phyloP scores from a whole-genome alignment of 1,140 invertebrate genomes.

The Micrasema minimum region DNA sequence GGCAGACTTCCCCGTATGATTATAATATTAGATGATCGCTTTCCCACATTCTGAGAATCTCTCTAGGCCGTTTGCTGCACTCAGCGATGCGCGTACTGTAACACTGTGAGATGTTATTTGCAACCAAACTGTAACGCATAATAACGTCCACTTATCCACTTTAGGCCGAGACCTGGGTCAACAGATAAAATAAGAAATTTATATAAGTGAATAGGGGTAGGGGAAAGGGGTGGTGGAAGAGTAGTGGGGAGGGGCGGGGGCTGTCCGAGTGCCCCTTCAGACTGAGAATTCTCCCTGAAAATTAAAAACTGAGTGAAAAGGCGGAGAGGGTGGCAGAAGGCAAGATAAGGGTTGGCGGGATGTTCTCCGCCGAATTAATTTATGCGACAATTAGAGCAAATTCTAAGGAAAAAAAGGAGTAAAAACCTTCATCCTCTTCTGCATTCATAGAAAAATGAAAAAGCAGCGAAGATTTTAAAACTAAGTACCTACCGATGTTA shows the following conservation, averaged over 20 bases:
- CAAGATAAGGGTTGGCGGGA: constrained; percentile 45
- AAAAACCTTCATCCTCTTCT: constrained; percentile 32
- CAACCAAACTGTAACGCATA: too few relatives aligned
- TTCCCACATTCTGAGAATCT: constrained; percentile 27
- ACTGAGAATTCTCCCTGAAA: constrained; percentile 34
- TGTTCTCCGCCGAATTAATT: constrained; percentile 49
- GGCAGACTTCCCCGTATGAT: constrained; percentile 15
- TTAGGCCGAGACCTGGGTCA: too few relatives aligned
- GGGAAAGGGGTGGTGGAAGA: constrained; percentile 22
- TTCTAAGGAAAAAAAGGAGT: constrained; percentile 32
- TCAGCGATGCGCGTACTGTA: too few relatives aligned
- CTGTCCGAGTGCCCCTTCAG: constrained; percentile 43
- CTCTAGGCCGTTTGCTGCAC: constrained; percentile 7
- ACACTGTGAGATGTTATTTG: too few relatives aligned
- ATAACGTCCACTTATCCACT: too few relatives aligned
- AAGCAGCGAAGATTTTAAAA: constrained; percentile 13
- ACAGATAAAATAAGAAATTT: too few relatives aligned
- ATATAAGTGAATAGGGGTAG: constrained; percentile 46
- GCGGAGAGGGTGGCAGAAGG: constrained; percentile 24
- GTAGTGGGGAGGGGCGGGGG: constrained; percentile 24
- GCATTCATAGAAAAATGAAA: constrained; percentile 24
- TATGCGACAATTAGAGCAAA: constrained; percentile 54
- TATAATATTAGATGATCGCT: constrained; percentile 19
- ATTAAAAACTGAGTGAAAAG: constrained; percentile 38
- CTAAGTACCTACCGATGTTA: neutral